Percentiles rank a stretch among this genome's conserved stretches.
Conservation (phyloP, 2,113 vertebrate species). For the Equus quagga region DNA sequence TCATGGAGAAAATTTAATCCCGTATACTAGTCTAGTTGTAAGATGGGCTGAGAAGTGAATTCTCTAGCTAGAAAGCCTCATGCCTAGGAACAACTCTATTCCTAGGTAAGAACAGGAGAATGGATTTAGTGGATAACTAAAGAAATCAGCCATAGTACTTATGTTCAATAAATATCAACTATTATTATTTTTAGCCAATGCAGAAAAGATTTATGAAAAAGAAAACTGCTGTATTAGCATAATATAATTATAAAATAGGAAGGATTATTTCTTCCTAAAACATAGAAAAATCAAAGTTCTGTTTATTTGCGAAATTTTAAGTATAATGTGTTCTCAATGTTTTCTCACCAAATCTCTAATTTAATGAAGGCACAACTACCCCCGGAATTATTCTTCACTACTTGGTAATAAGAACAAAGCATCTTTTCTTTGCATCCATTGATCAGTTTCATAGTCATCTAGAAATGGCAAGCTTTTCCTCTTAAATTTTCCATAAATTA, state of each 20-base stretch:
- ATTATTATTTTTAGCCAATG: not conserved
- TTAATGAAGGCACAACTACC: not conserved
- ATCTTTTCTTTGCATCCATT: not conserved
- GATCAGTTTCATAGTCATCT: not conserved
- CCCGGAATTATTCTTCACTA: not conserved
- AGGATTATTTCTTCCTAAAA: not conserved
- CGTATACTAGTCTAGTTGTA: not conserved
- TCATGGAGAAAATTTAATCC: not conserved
- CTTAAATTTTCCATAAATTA: not conserved
- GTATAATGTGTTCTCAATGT: not conserved
- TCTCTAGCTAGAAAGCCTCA: not conserved
- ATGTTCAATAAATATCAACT: not conserved
- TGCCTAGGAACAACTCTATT: not conserved
- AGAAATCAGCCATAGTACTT: not conserved
- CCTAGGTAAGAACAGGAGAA: not conserved
- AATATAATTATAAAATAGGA: not conserved
- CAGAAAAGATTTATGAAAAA: not conserved
- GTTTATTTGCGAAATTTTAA: not conserved
- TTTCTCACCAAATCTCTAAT: not conserved
- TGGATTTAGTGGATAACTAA: not conserved
- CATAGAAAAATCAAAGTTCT: not conserved
- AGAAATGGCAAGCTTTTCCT: not conserved
- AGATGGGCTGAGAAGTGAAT: not conserved
- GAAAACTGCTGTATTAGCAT: not conserved
- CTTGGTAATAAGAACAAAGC: not conserved